These are phyloP conservation scores for Acanthurus tractus DNA, from an alignment of 2,797 vertebrate species.

Conservation along the genomic window DNA sequence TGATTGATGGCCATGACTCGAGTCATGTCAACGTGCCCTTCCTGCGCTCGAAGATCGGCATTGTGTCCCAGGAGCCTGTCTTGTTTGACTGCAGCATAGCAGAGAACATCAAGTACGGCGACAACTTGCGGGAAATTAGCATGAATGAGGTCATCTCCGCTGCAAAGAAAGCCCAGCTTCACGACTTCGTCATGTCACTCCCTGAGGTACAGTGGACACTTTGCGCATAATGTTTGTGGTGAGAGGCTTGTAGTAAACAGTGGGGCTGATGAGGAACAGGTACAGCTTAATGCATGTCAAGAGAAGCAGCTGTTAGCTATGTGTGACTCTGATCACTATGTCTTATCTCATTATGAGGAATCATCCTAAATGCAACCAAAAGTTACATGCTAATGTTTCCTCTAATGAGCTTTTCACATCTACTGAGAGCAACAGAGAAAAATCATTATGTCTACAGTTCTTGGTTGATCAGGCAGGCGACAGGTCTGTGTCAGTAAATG, in stretches of 20 bases:
- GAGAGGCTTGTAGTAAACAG: background rate
- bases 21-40: conserved; percentile 82
- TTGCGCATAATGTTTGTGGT: background rate
- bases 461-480: background rate
- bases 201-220: conserved; percentile 81
- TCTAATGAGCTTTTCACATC: background rate
- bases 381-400: background rate
- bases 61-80: conserved; percentile 90
- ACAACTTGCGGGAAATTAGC: conserved; percentile 85
- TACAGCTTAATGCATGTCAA: too few species aligned
- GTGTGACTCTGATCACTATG: background rate
- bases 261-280: background rate
- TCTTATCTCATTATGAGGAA: background rate
- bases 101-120: conserved; percentile 90
- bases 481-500: background rate
- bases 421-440: background rate
- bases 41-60: conserved; percentile 90
- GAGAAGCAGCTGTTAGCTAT: background rate
- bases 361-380: background rate
- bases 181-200: conserved; percentile 88
- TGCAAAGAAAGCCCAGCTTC: conserved; percentile 88
- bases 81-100: conserved; percentile 90
- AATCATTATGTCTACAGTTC: background rate
- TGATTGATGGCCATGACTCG: conserved; percentile 86
- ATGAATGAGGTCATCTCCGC: conserved; percentile 86